These are phyloP conservation scores for Eledone cirrhosa DNA, from an alignment of 2,888 invertebrate genomes.

Conservation along the genomic window DNA sequence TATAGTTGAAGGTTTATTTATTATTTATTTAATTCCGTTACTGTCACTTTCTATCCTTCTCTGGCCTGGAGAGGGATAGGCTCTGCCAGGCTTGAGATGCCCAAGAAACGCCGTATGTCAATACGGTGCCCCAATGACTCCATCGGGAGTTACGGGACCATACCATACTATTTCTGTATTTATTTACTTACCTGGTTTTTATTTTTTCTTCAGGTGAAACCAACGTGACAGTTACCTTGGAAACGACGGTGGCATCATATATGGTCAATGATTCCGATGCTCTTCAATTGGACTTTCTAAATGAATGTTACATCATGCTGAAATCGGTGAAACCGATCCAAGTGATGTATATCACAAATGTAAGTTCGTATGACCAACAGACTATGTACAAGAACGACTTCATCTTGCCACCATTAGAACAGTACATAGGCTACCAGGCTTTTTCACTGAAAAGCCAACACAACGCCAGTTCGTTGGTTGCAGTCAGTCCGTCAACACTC, in stretches of 20 bases:
- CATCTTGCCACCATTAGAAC: conserved; percentile 40
- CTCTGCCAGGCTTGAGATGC: too few species aligned
- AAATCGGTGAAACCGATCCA: conserved; percentile 25
- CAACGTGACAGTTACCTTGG: conserved; percentile 27
- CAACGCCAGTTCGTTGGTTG: conserved; percentile 35
- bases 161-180: too few species aligned
- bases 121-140: too few species aligned
- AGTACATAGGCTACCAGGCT: conserved; percentile 37
- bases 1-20: too few species aligned
- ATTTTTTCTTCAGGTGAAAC: conserved; percentile 30
- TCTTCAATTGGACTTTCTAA: conserved; percentile 30
- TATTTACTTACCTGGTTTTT: not conserved
- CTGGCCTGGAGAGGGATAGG: too few species aligned
- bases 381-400: conserved; percentile 35
- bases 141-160: too few species aligned
- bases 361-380: not conserved
- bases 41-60: too few species aligned
- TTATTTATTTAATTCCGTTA: too few species aligned
- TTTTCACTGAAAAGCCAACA: conserved; percentile 31
- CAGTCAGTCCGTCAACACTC: not conserved
- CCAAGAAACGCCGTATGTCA: too few species aligned
- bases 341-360: conserved; percentile 22
- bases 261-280: conserved; percentile 11
- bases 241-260: conserved; percentile 26
- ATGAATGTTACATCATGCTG: conserved; percentile 31